Evolutionary conservation across 1,140 invertebrate species (phyloP), one percentile per base, ranked within the genome.

Genomic region (Drosophila triauraria): DNA sequence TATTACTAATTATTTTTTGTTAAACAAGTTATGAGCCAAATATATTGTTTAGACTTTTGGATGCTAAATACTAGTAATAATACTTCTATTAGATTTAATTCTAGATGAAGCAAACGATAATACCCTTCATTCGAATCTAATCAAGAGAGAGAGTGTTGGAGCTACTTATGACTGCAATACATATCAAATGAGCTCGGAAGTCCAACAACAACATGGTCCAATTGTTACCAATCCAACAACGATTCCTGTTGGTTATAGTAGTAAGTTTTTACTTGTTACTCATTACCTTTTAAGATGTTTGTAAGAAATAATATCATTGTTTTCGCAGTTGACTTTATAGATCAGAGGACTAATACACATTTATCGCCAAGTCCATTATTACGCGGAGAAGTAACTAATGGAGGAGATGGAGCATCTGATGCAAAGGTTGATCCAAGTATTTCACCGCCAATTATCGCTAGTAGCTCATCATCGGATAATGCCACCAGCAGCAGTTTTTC

Each of bases 161-260:
- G 63, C 79, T 53, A 95, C 96, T 51, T 98, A 98, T 93, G 98
- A 98, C 94, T 98, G 97, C 94, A 98, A 96, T 88, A 98, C 97
- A 94, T 98, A 98, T 94, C 97, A 97, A 79, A 95, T 96, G 79
- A 96, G 95, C 69, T 95, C 95, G 65, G 69, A 87, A 25, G 57
- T 75, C 13, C 83, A 88, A 13, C 65, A 23, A 32, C 94, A 93
- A 12, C n/a, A 56, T 10, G 78, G 70, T 2, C 38, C 80, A 44
- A 69, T 71, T 38, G 74, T 74, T 13, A 44, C 75, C 13, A 85
- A 76, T 48, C 59, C 76, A 1, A n/a, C 51, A 38, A 54, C 51
- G 9, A 68, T 95, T 48, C 94, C 95, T 40, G 94, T 94, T 13
- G 93, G 94, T 48, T 96, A 95, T 82, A 95, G 95, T 95, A 93